These are phyloP conservation scores for Knipowitschia caucasica DNA, from an alignment of 2,797 vertebrate species.

Conservation along the genomic window DNA sequence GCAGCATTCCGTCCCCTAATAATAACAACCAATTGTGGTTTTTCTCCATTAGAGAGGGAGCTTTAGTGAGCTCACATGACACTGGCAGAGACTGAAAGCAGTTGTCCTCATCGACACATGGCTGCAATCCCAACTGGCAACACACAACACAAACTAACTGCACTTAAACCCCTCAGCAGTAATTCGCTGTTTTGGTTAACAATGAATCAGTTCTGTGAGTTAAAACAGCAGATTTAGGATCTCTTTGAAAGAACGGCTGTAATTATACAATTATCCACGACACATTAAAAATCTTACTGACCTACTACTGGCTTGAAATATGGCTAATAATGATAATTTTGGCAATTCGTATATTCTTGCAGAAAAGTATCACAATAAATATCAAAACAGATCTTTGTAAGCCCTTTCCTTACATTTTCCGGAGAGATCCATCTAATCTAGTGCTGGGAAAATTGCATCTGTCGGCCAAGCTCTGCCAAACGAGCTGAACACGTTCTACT, in stretches of 20 bases:
- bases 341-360: too few species aligned
- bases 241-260: slow-evolving; percentile 6
- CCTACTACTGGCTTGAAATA: neutral
- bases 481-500: too few species aligned
- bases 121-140: slow-evolving; percentile 26
- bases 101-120: slow-evolving; percentile 42
- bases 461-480: too few species aligned
- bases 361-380: too few species aligned
- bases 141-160: slow-evolving; percentile 12
- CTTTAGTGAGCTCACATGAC: slow-evolving; percentile 54
- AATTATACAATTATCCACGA: neutral
- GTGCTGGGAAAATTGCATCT: too few species aligned
- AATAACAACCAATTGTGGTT: slow-evolving; percentile 36
- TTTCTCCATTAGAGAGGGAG: slow-evolving; percentile 34
- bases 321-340: too few species aligned
- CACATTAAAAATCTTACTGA: neutral
- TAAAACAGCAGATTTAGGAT: slow-evolving; percentile 15
- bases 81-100: slow-evolving; percentile 34
- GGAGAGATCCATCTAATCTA: too few species aligned
- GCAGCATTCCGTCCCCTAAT: slow-evolving; percentile 19
- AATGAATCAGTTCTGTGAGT: slow-evolving; percentile 39
- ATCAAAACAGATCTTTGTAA: too few species aligned
- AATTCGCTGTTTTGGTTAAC: slow-evolving; percentile 19
- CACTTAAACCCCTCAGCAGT: slow-evolving; percentile 27
- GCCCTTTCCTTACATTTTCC: too few species aligned